Evolutionary conservation across 2,888 invertebrate genomes (phyloP), one percentile per base, ranked within the genome.

Genomic region (Noctuana brunneofusca): DNA sequence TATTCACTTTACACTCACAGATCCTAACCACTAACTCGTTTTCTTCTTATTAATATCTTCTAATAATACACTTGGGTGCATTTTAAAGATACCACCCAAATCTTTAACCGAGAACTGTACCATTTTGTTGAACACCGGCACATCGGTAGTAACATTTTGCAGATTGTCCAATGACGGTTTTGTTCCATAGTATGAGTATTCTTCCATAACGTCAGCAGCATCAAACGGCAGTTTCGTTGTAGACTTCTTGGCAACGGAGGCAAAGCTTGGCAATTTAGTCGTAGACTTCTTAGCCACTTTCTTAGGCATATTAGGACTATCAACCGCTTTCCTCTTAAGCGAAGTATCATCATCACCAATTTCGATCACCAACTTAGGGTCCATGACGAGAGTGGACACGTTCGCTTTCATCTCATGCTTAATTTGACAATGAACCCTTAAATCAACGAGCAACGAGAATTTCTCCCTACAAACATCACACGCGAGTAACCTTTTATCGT

Each of bases 41-140:
- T 27, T 14, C 20, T 49, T 56, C 22, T 63, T 22, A 18, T 41
- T 27, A 6, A 63, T 16, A 63, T 93, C 92, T 52, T 79, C 71
- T 35, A 94, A 73, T 18, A 82, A 50, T 11, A 94, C 89, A 63
- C 69, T 73, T 0, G 93, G 92, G 63, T 92, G 81, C 49, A 94
- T 87, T 56, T 93, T 86, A 11, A 93, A 80, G 5, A 93, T 77
- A 62, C 90, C 89, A 35, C 87, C 86, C 41, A 94, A 78, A 60
- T 92, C 91, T 11, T 86, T 81, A 52, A 93, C 84, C 9, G 90
- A 89, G 18, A 86, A 76, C 3, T 79, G 75, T 65, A 93, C 84
- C 64, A 83, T 78, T 12, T 85, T 86, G n/a, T 92, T 92, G 32
- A 87, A 89, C 55, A 93, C 84, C 0, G 93, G 87, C 81, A 94